A percentile compares a stretch with the other conserved stretches of the same genome.
These are phyloP conservation scores for Cynopterus sphinx DNA, from an alignment of 2,797 vertebrate species.

Conservation along the genomic window DNA sequence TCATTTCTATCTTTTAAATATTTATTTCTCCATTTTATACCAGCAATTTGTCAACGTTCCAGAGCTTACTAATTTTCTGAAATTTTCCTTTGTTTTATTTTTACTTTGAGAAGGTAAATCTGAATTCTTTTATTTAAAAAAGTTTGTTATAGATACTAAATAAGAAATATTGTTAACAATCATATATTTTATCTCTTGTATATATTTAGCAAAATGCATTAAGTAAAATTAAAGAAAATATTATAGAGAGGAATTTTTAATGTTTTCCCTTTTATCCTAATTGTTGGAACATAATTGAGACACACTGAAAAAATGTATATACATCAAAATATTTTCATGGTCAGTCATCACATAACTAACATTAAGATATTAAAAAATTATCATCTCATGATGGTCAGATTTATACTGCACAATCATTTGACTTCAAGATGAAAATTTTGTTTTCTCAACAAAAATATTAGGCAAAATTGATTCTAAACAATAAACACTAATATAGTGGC, in stretches of 20 bases:
- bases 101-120: not conserved
- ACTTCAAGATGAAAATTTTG: not conserved
- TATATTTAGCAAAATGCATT: not conserved
- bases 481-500: not conserved
- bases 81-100: not conserved
- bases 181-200: not conserved
- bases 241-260: not conserved
- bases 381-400: not conserved
- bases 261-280: not conserved
- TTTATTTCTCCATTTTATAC: not conserved
- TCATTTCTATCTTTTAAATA: constrained; percentile 10
- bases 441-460: not conserved
- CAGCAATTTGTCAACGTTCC: not conserved
- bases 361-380: not conserved
- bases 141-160: not conserved
- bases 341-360: not conserved
- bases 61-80: not conserved
- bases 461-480: not conserved
- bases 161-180: not conserved
- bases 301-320: not conserved
- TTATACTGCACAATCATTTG: not conserved
- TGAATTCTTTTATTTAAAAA: not conserved
- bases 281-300: not conserved
- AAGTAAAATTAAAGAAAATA: not conserved
- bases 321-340: not conserved